Evolutionary conservation across 2,888 invertebrate genomes (phyloP), one percentile per base, ranked within the genome.

Genomic region (Frankliniella fusca): DNA sequence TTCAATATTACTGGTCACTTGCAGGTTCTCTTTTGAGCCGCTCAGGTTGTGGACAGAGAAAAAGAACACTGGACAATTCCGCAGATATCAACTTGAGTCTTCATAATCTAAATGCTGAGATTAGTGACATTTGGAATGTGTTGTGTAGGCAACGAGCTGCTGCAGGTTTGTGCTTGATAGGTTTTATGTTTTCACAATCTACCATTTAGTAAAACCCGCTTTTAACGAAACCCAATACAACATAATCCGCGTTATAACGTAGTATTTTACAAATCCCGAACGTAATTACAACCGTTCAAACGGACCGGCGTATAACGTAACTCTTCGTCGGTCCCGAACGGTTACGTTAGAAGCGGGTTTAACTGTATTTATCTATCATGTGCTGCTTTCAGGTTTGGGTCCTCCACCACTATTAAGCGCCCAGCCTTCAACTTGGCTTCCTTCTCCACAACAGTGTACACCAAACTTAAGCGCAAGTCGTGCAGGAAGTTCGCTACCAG

Each of bases 81-180:
- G 90, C 90, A 85, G 89, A 90, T 90, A 91, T 86, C 91, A 92
- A 87, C 92, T 93, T 86, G 84, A 93, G 92, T 85, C 87, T 93
- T 86, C 93, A 93, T 86, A 93, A 92, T 85, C 89, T 93, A 27
- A 93, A 93, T 87, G 91, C 91, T 0, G 93, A 93, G 87, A 93
- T 93, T 84, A 90, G 92, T 80, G 93, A 93, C 86, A 93, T 93
- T 84, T 91, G 93, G 90, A 83, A 83, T 76, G 65, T 76, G 2
- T 27, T 76, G 27, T 76, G 70, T 23, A 76, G 27, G 12, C 70
- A 76, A 76, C 23, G 70, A 76, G 70, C 70, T 76, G 70, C 70
- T 27, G 70, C 70, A 27, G 70, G 70, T 27, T 12, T 27, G 70
- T 76, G n/a, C 61, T 15, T 54, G 18, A 38, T 38, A 5, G 38